Evolutionary conservation across 53 echinoderm and acorn worm species (phyloP).

Genomic region (Paracentrotus lividus): DNA sequence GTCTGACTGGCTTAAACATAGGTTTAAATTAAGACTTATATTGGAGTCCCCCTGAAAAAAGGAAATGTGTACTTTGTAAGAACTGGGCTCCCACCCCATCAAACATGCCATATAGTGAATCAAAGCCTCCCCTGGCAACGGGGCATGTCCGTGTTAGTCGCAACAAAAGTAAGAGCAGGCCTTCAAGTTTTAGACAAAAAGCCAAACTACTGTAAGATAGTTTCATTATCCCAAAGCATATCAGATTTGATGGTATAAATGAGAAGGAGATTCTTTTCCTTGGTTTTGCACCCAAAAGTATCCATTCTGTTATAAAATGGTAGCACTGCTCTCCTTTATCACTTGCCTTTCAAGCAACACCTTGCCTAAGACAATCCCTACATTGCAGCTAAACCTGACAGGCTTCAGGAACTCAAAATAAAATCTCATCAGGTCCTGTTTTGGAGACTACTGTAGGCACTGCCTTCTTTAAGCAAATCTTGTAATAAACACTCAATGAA

Average conservation of each 20-base stretch:
- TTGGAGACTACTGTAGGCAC: background rate
- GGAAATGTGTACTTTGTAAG: conserved; percentile 68
- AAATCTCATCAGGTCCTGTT: background rate
- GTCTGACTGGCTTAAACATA: background rate
- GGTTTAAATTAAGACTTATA: background rate
- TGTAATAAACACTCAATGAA: conserved; percentile 49
- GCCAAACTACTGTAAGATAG: background rate
- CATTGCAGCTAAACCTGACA: background rate
- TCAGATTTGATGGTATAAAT: too few species aligned
- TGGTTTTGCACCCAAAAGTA: too few species aligned
- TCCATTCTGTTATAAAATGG: too few species aligned
- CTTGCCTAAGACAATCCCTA: background rate
- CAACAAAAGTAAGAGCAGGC: conserved; percentile 22
- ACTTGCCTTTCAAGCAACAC: too few species aligned
- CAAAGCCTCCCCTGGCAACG: conserved; percentile 71
- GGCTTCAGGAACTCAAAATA: background rate
- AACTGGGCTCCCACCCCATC: conserved; percentile 49
- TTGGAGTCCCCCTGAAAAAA: conserved; percentile 26
- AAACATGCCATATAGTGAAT: conserved; percentile 71
- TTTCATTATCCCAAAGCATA: background rate
- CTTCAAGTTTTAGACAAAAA: background rate
- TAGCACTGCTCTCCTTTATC: too few species aligned
- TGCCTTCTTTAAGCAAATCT: conserved; percentile 50
- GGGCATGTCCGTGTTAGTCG: background rate
- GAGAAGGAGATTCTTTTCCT: too few species aligned